Percentiles rank a stretch among this genome's conserved stretches.
Conservation (phyloP, 2,888 invertebrate genomes). For the Ditylenchus weischeri region DNA sequence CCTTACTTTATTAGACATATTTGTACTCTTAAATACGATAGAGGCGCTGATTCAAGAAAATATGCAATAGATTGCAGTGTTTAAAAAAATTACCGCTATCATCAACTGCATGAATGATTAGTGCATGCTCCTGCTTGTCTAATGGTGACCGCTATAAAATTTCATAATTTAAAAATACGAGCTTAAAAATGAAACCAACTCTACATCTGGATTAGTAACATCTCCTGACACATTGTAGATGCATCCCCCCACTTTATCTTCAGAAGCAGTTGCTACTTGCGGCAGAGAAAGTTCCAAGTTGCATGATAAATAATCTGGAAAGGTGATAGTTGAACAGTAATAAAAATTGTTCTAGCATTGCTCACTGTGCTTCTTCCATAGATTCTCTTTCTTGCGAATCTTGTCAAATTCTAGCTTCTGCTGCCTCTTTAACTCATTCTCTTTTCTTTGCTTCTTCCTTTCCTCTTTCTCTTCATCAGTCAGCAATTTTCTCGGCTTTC, state of each 20-base stretch:
- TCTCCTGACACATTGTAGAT: slow-evolving; percentile 60
- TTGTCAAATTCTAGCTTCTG: slow-evolving; percentile 13
- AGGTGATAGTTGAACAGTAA: slow-evolving; percentile 14
- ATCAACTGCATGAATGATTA: slow-evolving; percentile 61
- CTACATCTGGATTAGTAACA: slow-evolving; percentile 58
- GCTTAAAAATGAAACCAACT: background rate
- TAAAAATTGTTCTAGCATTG: background rate
- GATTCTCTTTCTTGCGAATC: slow-evolving; percentile 9
- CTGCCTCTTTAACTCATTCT: slow-evolving; percentile 8
- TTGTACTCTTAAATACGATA: too few relatives aligned
- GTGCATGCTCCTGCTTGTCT: slow-evolving; percentile 42
- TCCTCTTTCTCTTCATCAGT: slow-evolving; percentile 16
- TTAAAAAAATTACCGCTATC: slow-evolving; percentile 41
- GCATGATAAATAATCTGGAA: slow-evolving; percentile 31
- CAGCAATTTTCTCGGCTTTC: slow-evolving; percentile 6
- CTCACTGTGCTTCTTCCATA: slow-evolving; percentile 19
- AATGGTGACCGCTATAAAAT: slow-evolving; percentile 14
- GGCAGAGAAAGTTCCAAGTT: slow-evolving; percentile 22
- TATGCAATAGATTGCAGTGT: background rate
- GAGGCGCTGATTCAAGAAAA: background rate
- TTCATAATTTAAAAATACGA: background rate
- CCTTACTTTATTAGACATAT: too few relatives aligned
- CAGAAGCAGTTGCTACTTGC: background rate
- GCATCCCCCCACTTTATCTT: slow-evolving; percentile 8
- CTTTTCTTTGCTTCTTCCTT: slow-evolving; percentile 7